Base-by-base conservation (phyloP, 2,113 vertebrate species). In the Australoheros scitulus region DNA sequence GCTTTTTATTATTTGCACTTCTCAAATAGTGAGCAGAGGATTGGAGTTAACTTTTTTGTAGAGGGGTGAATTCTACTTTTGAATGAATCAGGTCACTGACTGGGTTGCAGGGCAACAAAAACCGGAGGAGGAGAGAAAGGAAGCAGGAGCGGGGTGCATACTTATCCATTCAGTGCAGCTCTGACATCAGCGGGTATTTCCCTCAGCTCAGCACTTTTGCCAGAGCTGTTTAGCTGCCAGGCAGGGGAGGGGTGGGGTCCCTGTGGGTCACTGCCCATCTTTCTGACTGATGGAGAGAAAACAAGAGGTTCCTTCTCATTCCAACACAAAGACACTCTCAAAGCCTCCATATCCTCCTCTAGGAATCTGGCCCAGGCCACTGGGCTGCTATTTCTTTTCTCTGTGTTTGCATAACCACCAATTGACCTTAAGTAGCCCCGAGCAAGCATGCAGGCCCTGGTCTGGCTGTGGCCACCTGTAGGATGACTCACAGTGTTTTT, bases 261-360 rank as follows among this genome's bases (percentile, higher is more conserved):
- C 74, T 47, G 78, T 60, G 87, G 90, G 92, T 94, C 94, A 93
- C 74, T 94, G 93, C 92, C 88, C 92, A 92, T 93, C 85, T 93
- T 81, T 91, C 90, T 94, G 89, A 93, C 84, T 92, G 94, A 92
- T 84, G 77, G 88, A 83, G 76, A 70, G 77, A 94, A 92, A 91
- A 94, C 91, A 95, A 94, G 92, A 85, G 87, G 59, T 77, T 84
- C 88, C 86, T 92, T 95, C 93, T 93, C 90, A 76, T 75, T 79
- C 81, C 72, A 50, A 77, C 85, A 94, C 92, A 95, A 94, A 94
- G 92, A 82, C 70, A 13, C 89, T 87, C 91, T 94, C 84, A 92
- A 80, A 90, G 85, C 85, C 81, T 86, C 82, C 77, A 29, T 65
- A 80, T 77, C 55, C 87, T 90, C 83, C 85, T 80, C 68, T 29